phyloP scores from a whole-genome alignment of 2,888 invertebrate genomes.

The Stenodema calcarata region DNA sequence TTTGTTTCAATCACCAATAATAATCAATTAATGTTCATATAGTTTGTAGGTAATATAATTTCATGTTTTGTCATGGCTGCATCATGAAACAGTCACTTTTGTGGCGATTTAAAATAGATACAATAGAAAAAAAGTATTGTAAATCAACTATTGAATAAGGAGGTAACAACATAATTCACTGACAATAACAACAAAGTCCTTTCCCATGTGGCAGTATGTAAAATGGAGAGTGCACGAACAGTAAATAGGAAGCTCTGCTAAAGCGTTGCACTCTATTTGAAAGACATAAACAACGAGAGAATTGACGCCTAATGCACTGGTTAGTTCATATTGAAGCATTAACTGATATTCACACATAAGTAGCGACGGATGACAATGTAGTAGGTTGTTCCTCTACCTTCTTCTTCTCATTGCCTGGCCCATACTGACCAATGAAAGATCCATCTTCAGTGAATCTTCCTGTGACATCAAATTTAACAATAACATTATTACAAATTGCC shows the following conservation, averaged over 20 bases:
- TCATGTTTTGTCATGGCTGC: not conserved
- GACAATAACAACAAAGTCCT: conserved; percentile 32
- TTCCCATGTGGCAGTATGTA: conserved; percentile 38
- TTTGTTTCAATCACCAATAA: not conserved
- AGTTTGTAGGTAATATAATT: not conserved
- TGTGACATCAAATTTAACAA: conserved; percentile 60
- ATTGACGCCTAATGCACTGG: conserved; percentile 54
- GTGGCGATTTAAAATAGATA: conserved; percentile 3
- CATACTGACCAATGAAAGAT: conserved; percentile 96
- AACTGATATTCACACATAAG: conserved; percentile 62
- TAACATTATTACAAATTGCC: not conserved
- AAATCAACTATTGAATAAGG: conserved; percentile 22
- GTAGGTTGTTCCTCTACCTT: conserved; percentile 58
- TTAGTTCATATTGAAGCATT: conserved; percentile 50
- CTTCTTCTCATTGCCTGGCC: conserved; percentile 68
- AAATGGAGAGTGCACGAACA: conserved; percentile 45
- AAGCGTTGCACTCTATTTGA: conserved; percentile 56
- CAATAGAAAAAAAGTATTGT: not conserved
- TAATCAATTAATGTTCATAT: not conserved
- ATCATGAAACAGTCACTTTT: not conserved
- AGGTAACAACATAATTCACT: conserved; percentile 38
- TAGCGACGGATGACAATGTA: conserved; percentile 64
- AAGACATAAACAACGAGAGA: conserved; percentile 55
- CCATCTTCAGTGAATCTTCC: conserved; percentile 96
- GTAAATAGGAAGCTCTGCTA: conserved; percentile 55